Base-by-base conservation (phyloP, 2,797 vertebrate species). In the Leptoclinus maculatus region DNA sequence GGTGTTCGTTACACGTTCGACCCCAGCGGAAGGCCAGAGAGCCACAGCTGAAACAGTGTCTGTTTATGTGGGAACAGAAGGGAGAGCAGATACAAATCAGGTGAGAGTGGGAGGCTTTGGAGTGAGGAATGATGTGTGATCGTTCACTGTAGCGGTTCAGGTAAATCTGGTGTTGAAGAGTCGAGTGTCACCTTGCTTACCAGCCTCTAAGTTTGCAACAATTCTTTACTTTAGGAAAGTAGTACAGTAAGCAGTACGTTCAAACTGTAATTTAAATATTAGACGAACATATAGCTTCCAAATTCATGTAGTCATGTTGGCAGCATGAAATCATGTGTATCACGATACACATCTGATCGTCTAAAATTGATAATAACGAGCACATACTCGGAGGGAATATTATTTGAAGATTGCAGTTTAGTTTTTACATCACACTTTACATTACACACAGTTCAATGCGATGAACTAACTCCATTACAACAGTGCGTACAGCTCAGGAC, bases 1-100 rank as follows among this genome's bases (percentile, higher is more conserved):
- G 94, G 94, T 94, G 91, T 95, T 79, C 12, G 69, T 95, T 95
- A 93, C 94, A 91, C 8, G 66, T 49, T 75, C 69, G 49, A 88
- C 80, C 81, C 79, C 85, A 51, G 81, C 66, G 76, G 73, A 78
- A 88, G 87, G 83, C 90, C 85, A 89, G 71, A 82, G 86, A 82
- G 82, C 76, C 85, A 62, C 66, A 51, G 81, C 78, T 84, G 85
- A 87, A 87, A 93, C 79, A 74, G 79, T 85, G 84, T 85, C 85
- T 80, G 83, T 79, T 81, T 83, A 78, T 87, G 85, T 79, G 80
- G 83, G 75, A 57, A 58, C 14, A 74, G 76, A 66, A 67, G 72
- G 12, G n/a, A 74, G 73, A 63, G 82, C 14, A 75, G 73, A 77
- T 47, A n/a, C 27, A 74, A 74, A 63, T 80, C 85, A 77, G 66